Conservation (phyloP, 2,113 vertebrate genomes). For the Acrocephalus arundinaceus region DNA sequence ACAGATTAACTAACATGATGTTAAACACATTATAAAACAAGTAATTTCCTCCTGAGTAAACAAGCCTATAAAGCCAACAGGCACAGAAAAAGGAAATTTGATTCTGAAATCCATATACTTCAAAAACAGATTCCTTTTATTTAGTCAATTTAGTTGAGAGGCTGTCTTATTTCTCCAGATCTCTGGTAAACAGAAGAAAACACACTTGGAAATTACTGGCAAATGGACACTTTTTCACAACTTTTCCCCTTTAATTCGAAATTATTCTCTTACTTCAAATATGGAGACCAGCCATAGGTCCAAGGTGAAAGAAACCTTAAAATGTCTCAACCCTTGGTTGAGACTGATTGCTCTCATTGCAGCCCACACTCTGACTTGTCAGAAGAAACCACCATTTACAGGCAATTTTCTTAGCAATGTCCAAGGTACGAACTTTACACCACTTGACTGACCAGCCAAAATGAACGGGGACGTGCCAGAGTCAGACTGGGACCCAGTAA, state of each 20-base stretch:
- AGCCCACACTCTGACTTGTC: neutral
- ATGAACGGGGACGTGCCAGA: fast-evolving
- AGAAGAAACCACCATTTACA: neutral
- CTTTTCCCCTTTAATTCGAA: neutral
- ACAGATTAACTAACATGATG: slow-evolving; percentile 59
- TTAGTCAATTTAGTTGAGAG: slow-evolving; percentile 48
- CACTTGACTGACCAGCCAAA: neutral
- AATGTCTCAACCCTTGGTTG: neutral
- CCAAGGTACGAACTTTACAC: neutral
- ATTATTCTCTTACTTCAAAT: neutral
- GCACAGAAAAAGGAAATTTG: slow-evolving; percentile 64
- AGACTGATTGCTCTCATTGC: neutral
- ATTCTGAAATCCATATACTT: slow-evolving; percentile 62
- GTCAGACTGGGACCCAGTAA: neutral
- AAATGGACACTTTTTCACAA: neutral
- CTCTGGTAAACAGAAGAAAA: slow-evolving; percentile 47
- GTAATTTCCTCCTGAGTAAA: slow-evolving; percentile 61
- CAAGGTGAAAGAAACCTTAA: neutral
- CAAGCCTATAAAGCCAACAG: slow-evolving; percentile 60
- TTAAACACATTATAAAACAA: slow-evolving; percentile 67
- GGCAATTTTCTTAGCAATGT: neutral
- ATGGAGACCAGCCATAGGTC: neutral
- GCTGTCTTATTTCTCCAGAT: slow-evolving; percentile 40
- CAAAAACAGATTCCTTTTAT: slow-evolving; percentile 65
- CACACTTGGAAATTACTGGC: neutral